Evolutionary conservation across 2,888 invertebrate genomes (phyloP).

Genomic region (Anthophora plumipes): DNA sequence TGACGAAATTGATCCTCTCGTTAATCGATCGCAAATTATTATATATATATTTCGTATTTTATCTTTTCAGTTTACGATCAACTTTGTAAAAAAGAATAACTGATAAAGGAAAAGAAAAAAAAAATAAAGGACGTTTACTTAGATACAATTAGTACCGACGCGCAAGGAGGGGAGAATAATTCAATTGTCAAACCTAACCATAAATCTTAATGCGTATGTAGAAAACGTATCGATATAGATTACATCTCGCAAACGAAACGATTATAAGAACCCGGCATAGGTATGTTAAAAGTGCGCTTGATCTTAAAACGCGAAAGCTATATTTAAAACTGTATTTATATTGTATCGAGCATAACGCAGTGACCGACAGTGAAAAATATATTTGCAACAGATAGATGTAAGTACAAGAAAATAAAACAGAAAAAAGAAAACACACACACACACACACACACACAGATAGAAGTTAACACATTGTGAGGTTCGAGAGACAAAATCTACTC

Average conservation of each 20-base stretch:
- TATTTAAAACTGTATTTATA: constrained; percentile 18
- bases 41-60: not conserved
- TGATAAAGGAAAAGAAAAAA: too few species aligned
- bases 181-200: not conserved
- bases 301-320: not conserved
- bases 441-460: too few species aligned
- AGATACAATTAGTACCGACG: not conserved
- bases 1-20: not conserved
- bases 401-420: constrained; percentile 12
- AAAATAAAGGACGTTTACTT: not conserved
- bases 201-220: not conserved
- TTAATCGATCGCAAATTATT: not conserved
- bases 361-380: constrained; percentile 12
- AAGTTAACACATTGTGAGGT: constrained; percentile 6
- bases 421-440: too few species aligned
- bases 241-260: not conserved
- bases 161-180: not conserved
- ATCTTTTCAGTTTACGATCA: not conserved
- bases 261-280: not conserved
- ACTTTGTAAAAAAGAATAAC: too few species aligned
- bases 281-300: constrained; percentile 12
- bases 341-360: constrained; percentile 2
- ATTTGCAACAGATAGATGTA: constrained; percentile 41
- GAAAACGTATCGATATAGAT: not conserved
- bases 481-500: constrained; percentile 16